Conservation (phyloP, 2,797 vertebrate species). For the Cichlasoma orientale region DNA sequence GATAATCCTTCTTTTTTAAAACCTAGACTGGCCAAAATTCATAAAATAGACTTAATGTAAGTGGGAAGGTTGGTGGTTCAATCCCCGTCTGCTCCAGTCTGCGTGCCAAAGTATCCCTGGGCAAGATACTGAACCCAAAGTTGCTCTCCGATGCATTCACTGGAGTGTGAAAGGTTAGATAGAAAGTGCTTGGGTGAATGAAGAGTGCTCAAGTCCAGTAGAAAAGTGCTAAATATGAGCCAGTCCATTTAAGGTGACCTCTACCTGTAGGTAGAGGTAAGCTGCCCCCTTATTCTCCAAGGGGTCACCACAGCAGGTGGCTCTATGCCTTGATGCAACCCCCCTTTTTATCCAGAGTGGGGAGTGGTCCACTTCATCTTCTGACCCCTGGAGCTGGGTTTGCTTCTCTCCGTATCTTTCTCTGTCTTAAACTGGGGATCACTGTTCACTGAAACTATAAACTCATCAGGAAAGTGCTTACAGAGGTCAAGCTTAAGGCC, state of each 20-base stretch:
- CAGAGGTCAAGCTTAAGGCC: not conserved
- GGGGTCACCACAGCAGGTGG: not conserved
- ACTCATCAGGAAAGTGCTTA: not conserved
- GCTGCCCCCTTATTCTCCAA: not conserved
- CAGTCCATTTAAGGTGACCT: too few relatives aligned
- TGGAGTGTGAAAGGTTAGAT: too few relatives aligned
- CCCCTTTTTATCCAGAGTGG: not conserved
- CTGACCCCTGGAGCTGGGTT: not conserved
- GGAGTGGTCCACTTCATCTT: not conserved
- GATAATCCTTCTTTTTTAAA: not conserved
- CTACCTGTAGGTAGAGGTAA: not conserved
- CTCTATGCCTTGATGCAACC: not conserved
- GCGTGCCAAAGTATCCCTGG: too few relatives aligned
- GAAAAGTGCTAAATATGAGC: too few relatives aligned
- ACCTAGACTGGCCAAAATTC: not conserved
- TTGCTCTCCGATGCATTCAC: too few relatives aligned
- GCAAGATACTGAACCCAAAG: too few relatives aligned
- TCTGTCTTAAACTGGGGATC: not conserved
- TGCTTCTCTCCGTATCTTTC: not conserved
- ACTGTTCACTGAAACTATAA: not conserved
- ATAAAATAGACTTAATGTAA: not conserved
- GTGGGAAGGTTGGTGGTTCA: too few relatives aligned
- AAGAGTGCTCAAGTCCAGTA: too few relatives aligned
- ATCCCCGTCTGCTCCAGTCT: too few relatives aligned
- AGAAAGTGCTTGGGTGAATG: too few relatives aligned